Evolutionary conservation across 1,140 invertebrate species (phyloP), one percentile per base, ranked within the genome.

Genomic region (Drosophila lini): DNA sequence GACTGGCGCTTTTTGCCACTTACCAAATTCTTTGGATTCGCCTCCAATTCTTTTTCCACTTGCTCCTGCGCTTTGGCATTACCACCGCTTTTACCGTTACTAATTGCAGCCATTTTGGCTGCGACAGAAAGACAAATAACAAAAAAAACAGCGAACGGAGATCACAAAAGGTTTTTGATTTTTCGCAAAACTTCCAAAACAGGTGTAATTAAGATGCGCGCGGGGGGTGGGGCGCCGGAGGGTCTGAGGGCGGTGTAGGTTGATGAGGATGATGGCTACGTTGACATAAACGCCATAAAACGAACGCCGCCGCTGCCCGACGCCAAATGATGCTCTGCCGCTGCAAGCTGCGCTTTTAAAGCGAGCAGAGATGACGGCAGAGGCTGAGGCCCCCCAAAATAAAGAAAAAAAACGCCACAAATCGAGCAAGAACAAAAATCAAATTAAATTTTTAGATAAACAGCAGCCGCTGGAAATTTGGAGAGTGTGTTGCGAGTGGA

Each of bases 311-410:
- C 60, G 48, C 60, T 63, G 42, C 48, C 60, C 53, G 25, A 69
- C 64, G 47, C 60, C 63, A 86, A 83, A 76, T 84, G 68, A 80
- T 62, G 61, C 55, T 45, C 45, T 40, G 50, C 56, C 63, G 61
- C 40, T 74, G 69, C 62, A 81, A 81, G 59, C 75, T 81, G 81
- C 78, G 78, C 78, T 84, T 85, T 74, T 78, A 76, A 84, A 40
- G 56, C 45, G 41, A 61, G 53, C 31, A 32, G 32, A 19, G 34
- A 36, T 15, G 32, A 22, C 7, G 44, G 31, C 41, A 16, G 47
- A 57, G 31, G 47, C 53, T 67, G 55, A 3, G 56, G 44, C 31
- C 34, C 31, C 19, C 7, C 7, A 36, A 52, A 25, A 32, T 42
- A 41, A 70, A 74, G 55, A 77, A 63, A 59, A 56, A 67, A 22